phyloP scores from a whole-genome alignment of 2,888 invertebrate species.

The Drosophila borborema region DNA sequence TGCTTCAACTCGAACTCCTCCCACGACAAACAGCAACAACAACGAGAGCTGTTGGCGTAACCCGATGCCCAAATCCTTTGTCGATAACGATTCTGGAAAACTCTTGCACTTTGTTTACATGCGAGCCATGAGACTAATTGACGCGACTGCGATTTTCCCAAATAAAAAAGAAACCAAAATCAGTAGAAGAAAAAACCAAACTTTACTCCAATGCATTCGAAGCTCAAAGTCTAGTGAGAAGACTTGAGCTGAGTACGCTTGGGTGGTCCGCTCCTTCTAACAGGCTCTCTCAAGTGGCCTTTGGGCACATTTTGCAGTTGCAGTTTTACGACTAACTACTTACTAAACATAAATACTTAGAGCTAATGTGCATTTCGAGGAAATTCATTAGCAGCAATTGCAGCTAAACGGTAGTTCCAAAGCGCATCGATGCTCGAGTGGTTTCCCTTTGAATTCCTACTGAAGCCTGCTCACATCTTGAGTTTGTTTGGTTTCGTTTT shows the following conservation, averaged over 20 bases:
- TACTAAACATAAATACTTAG: conserved; percentile 32
- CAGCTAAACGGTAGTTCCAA: conserved; percentile 66
- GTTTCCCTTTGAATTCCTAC: conserved; percentile 60
- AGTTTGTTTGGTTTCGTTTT: conserved; percentile 71
- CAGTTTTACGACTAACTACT: conserved; percentile 50
- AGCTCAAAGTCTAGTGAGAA: conserved; percentile 5
- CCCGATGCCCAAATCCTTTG: conserved; percentile 69
- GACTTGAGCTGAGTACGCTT: conserved; percentile 3
- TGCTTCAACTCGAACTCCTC: conserved; percentile 30
- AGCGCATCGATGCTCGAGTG: conserved; percentile 47
- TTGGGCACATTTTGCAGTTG: conserved; percentile 51
- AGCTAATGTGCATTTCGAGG: conserved; percentile 58
- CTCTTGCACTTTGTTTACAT: conserved; percentile 68
- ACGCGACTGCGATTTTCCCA: conserved; percentile 34
- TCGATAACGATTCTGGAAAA: conserved; percentile 74
- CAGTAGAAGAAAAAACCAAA: background rate
- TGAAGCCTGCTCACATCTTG: conserved; percentile 14
- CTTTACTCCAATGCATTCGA: conserved; percentile 4
- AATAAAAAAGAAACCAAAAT: background rate
- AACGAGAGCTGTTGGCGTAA: conserved; percentile 43
- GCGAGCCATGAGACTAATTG: conserved; percentile 70
- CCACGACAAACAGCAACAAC: conserved; percentile 16
- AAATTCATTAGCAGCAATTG: conserved; percentile 28
- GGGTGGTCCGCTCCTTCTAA: conserved; percentile 65
- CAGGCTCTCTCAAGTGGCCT: conserved; percentile 46